Base-by-base conservation (phyloP, 2,113 vertebrate species). In the Percina caprodes region DNA sequence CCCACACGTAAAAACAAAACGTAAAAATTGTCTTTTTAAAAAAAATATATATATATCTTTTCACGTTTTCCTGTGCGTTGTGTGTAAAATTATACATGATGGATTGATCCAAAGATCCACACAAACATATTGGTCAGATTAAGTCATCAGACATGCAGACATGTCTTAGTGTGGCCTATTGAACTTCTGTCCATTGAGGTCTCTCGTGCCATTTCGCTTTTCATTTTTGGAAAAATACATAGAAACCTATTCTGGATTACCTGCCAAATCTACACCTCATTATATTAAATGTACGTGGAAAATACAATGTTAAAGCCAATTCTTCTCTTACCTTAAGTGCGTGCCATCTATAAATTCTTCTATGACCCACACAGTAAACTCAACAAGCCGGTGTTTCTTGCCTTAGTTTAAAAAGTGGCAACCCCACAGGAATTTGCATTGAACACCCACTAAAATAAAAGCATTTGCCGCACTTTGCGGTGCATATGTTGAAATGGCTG, bases 361-460 rank as follows among this genome's bases (percentile, higher is more conserved):
- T 19, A 1, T 21, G n/a, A 77, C 77, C 60, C 75, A 66, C 46
- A 58, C 35, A 71, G 56, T 79, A 86, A 87, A 81, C 56, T 52
- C 55, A 46, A 55, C 18, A 35, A 79, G 75, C 23, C 56, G 46
- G 18, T 76, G 58, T 75, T 69, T 83, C 74, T 76, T 2, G 30
- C 72, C 72, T 72, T 30, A 58, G 74, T 75, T 86, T 70, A 39
- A 78, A 80, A 58, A 82, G 65, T 81, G 65, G 69, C 55, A 70
- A n/a, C 0, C 18, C 59, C 73, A 55, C 71, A 89, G 78, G 85
- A 89, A 84, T 90, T 83, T 79, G n/a, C 1, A 71, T 18, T 69
- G 45, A 85, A 86, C 69, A 74, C 69, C 67, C 48, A 63, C 67
- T 52, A 45, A 46, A 74, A 76, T 67, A 69, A 68, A 65, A 65